These are phyloP conservation scores for Creontiades dilutus DNA, from an alignment of 2,888 invertebrate genomes.

Conservation along the genomic window DNA sequence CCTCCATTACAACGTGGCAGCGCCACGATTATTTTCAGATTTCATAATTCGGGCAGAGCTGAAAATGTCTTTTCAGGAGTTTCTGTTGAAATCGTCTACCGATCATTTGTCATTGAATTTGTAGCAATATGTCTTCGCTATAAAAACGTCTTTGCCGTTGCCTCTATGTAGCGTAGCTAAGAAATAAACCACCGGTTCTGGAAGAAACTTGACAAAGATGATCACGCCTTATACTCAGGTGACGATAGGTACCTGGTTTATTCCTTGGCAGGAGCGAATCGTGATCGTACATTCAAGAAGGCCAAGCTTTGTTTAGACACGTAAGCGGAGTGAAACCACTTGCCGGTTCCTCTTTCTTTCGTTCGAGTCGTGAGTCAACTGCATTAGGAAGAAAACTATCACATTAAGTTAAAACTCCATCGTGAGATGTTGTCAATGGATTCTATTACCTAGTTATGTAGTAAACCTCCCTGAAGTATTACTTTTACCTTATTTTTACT, in stretches of 20 bases:
- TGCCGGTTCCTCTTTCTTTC: background rate
- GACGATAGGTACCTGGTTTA: too few relatives aligned
- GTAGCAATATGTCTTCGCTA: background rate
- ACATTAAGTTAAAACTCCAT: background rate
- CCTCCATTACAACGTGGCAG: background rate
- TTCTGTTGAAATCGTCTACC: background rate
- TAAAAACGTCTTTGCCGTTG: background rate
- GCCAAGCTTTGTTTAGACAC: background rate
- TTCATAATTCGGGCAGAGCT: background rate
- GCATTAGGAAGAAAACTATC: background rate
- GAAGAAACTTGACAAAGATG: background rate
- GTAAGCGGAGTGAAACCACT: background rate
- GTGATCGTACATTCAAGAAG: background rate
- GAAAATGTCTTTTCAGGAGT: background rate
- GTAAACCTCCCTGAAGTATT: too few relatives aligned
- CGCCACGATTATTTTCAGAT: background rate
- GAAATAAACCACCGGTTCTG: background rate
- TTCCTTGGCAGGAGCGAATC: background rate
- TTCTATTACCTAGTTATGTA: too few relatives aligned
- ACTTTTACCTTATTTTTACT: too few relatives aligned
- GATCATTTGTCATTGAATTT: background rate
- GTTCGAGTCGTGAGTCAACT: background rate
- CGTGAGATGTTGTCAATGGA: too few relatives aligned
- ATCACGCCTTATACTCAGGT: background rate
- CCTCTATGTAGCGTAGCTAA: background rate